Conservation (phyloP, 2,113 vertebrate genomes). For the Epinephelus fuscoguttatus region DNA sequence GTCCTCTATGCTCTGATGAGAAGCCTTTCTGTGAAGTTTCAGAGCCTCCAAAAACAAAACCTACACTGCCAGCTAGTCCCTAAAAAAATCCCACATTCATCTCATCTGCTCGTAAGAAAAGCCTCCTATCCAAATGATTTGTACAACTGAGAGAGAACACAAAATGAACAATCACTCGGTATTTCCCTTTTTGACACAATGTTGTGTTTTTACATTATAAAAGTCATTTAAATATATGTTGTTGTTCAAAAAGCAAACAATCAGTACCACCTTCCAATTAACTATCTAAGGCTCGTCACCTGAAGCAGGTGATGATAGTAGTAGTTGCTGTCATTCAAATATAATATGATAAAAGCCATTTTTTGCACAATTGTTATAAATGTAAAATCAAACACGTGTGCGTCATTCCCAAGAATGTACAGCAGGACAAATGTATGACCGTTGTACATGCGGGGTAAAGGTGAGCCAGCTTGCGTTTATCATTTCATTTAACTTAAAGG, state of each 20-base stretch:
- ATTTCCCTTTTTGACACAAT: slow-evolving; percentile 65
- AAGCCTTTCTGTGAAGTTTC: slow-evolving; percentile 9
- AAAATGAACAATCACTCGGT: slow-evolving; percentile 36
- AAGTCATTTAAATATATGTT: slow-evolving; percentile 37
- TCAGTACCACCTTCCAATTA: slow-evolving; percentile 21
- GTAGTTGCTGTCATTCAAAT: slow-evolving; percentile 18
- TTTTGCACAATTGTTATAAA: slow-evolving; percentile 10
- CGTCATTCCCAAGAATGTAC: too few relatives aligned
- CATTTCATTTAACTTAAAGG: background rate
- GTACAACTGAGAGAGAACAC: slow-evolving; percentile 28
- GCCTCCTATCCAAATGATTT: slow-evolving; percentile 6
- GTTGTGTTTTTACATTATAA: slow-evolving; percentile 21
- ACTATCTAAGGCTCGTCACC: slow-evolving; percentile 23
- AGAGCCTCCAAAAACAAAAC: slow-evolving; percentile 3
- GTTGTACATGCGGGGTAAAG: background rate
- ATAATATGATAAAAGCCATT: slow-evolving; percentile 22
- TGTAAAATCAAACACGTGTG: background rate
- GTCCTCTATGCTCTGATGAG: slow-evolving; percentile 1
- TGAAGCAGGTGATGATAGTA: slow-evolving; percentile 1
- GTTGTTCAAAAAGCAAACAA: slow-evolving; percentile 36
- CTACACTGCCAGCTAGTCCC: background rate
- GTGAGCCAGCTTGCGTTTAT: slow-evolving; percentile 1
- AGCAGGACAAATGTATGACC: background rate
- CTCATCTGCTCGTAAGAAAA: slow-evolving; percentile 24
- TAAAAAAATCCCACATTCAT: slow-evolving; percentile 13